Evolutionary conservation across 2,113 vertebrate genomes (phyloP), one percentile per base, ranked within the genome.

Genomic region (Lepidothrix coronata): DNA sequence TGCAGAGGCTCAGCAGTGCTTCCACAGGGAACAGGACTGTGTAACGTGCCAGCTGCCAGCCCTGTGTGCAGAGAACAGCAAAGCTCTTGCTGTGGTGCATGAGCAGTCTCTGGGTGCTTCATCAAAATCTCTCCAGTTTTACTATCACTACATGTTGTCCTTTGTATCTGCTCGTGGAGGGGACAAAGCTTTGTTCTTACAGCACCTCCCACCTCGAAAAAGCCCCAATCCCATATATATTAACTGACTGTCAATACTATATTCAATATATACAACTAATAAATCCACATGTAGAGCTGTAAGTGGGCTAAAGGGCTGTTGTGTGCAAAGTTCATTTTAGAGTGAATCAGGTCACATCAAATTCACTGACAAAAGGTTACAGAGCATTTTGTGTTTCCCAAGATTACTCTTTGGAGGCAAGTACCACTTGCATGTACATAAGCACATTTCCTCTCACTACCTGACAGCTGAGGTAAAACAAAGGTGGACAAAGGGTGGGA

Each of bases 351-450:
- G 14, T 14, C 52, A 13, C 10, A 5, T 2, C 25, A 76, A 46
- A 52, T 16, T 27, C 54, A 8, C 67, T 61, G 55, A 28, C 25
- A 54, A 37, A 58, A 46, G 15, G 4, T n/a, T 66, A 52, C 27
- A 25, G 33, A 72, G 31, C 33, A 66, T 85, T 88, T 88, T 13
- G 31, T 4, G 6, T 44, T 65, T 46, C 41, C n/a, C 54, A 37
- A 0, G 5, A 30, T 27, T 24, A 31, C 9, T 49, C 24, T 13
- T 57, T 27, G 33, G 51, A 66, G 49, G 21, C 22, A 46, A 75
- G 35, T 4, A 46, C 0, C 41, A 7, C 25, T 61, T 33, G 8
- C 23, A 6, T 1, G 7, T 21, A 35, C 41, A 9, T 5, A 35
- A 31, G 39, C 52, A 14, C 25, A 3, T 85, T 39, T 83, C 63